These are phyloP conservation scores for Halotydeus destructor DNA, from an alignment of 1,140 invertebrate genomes.

Conservation along the genomic window DNA sequence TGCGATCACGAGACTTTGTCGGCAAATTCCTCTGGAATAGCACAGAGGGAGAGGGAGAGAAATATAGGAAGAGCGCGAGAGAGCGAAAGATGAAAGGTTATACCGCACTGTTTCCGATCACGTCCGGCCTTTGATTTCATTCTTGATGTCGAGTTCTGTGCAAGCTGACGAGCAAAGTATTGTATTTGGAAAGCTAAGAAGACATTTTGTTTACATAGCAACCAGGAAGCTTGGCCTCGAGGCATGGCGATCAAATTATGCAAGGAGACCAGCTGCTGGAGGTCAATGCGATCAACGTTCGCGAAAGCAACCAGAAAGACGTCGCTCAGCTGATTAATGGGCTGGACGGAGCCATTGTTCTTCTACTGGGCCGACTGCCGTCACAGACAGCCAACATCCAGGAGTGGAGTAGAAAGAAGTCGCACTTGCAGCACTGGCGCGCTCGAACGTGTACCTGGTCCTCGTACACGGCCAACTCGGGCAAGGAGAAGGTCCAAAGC, in stretches of 20 bases:
- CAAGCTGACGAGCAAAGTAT: no score
- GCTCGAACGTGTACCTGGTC: slow-evolving; percentile 20
- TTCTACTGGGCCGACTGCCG: slow-evolving; percentile 19
- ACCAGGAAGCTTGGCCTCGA: slow-evolving; percentile 19
- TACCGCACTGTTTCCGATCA: no score
- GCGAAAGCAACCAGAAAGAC: slow-evolving; percentile 19
- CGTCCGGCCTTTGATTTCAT: no score
- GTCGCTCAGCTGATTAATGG: slow-evolving; percentile 16
- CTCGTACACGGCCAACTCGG: slow-evolving; percentile 17
- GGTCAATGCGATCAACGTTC: slow-evolving; percentile 20
- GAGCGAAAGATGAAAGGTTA: no score
- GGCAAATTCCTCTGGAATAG: no score
- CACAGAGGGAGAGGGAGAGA: no score
- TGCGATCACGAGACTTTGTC: no score
- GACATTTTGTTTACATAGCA: no score
- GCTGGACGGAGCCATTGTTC: slow-evolving; percentile 19
- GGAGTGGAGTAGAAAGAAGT: slow-evolving; percentile 19
- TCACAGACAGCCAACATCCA: slow-evolving; percentile 16
- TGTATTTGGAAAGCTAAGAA: no score
- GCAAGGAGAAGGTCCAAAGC: slow-evolving; percentile 19
- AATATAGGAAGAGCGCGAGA: no score
- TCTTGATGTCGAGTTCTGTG: no score
- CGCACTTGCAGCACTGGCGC: slow-evolving; percentile 17
- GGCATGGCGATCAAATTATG: slow-evolving; percentile 16
- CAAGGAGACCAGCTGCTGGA: slow-evolving; percentile 21